Percentiles rank a stretch among this genome's conserved stretches.
Conservation (phyloP, 2,888 invertebrate species). For the Periphyllus acericola region DNA sequence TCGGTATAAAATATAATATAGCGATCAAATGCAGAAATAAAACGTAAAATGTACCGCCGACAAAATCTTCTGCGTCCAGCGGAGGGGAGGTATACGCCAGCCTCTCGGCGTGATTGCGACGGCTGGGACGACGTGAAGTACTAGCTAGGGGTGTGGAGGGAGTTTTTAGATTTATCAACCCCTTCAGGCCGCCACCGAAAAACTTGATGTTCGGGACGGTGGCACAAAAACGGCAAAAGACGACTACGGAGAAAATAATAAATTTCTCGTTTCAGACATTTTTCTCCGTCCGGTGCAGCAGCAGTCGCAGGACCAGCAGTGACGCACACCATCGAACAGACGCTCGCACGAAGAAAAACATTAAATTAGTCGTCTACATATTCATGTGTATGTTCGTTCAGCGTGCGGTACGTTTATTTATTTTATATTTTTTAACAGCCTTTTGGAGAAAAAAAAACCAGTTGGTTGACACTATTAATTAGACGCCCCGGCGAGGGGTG, state of each 20-base stretch:
- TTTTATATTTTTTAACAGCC: conserved; percentile 7
- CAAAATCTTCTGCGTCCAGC: neutral
- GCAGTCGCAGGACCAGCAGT: neutral
- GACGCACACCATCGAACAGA: neutral
- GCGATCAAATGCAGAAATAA: too few relatives aligned
- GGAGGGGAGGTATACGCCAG: neutral
- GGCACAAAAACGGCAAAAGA: neutral
- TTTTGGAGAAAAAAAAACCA: conserved; percentile 40
- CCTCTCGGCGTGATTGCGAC: conserved; percentile 13
- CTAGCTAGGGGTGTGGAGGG: neutral
- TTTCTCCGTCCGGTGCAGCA: conserved; percentile 33
- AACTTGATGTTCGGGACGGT: neutral
- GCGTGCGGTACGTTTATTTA: neutral
- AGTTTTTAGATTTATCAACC: conserved; percentile 46
- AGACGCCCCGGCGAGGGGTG: conserved; percentile 46
- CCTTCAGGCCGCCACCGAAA: neutral
- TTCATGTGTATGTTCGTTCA: neutral
- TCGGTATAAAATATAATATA: too few relatives aligned
- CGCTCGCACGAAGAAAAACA: neutral
- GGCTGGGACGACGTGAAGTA: neutral
- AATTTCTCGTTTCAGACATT: conserved; percentile 45
- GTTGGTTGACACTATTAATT: conserved; percentile 56
- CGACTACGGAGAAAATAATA: conserved; percentile 17
- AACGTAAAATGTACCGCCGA: neutral
- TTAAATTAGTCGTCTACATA: neutral